Conservation (phyloP, 2,113 vertebrate genomes). For the Oceanites oceanicus region DNA sequence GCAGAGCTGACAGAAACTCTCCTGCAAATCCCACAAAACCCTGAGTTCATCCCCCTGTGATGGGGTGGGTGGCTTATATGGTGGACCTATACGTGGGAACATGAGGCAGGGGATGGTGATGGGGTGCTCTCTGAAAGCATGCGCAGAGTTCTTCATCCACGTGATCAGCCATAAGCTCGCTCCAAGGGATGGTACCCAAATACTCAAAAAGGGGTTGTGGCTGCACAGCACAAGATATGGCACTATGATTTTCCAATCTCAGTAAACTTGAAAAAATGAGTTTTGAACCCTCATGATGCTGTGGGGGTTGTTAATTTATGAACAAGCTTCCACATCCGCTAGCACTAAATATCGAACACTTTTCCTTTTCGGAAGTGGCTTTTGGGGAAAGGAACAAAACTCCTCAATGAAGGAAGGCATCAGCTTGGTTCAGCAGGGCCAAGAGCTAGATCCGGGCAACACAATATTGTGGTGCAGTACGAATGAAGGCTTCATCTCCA, state of each 20-base stretch:
- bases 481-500: background rate
- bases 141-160: background rate
- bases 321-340: background rate
- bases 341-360: background rate
- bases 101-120: background rate
- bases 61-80: rapidly evolving
- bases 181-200: background rate
- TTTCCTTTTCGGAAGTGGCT: background rate
- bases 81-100: rapidly evolving
- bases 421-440: background rate
- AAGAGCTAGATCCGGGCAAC: background rate
- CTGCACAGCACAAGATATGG: background rate
- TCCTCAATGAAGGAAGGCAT: background rate
- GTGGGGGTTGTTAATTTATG: background rate
- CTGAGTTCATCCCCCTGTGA: background rate
- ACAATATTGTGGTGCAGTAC: rapidly evolving
- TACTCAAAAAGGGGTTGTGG: background rate
- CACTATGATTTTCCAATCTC: background rate
- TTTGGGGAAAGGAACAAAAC: background rate
- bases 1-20: background rate
- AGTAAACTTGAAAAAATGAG: background rate
- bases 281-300: background rate
- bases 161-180: rapidly evolving
- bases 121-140: background rate
- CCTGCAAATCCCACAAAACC: background rate